Base-by-base conservation (phyloP, 1,140 invertebrate genomes). In the Drosophila watanabei region DNA sequence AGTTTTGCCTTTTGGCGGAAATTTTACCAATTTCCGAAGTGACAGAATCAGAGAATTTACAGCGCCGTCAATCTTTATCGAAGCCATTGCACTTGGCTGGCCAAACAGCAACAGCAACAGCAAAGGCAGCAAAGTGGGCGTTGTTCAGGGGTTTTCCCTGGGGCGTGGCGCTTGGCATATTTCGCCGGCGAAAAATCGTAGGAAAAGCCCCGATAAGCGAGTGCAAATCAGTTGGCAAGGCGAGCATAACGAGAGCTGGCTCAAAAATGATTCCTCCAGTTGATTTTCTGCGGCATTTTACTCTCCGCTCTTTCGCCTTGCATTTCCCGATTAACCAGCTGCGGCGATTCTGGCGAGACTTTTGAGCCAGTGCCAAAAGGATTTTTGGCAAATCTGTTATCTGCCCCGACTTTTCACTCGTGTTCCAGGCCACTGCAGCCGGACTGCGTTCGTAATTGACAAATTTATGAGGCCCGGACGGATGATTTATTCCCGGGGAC, bases 31-130 rank as follows among this genome's bases (percentile, higher is more conserved):
- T 92, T 92, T 92, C 84, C 79, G 78, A 86, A 77, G 87, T 92
- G 91, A 92, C 91, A 92, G 85, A 92, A 92, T 92, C 91, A 92
- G 87, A 86, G 83, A 92, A 92, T 92, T 92, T 92, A 91, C 75
- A 89, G 78, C 84, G 78, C 91, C 87, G 87, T 92, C 91, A 92
- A 92, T 92, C 82, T 89, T 81, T 91, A 91, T 92, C 91, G 82
- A 68, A 73, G 75, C 76, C 86, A 80, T 82, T 90, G 86, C 86
- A 89, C 75, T 90, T 90, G 85, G 77, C 62, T 88, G 85, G 68
- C 69, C 84, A 82, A 76, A 80, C 48, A 78, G 72, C 80, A 80
- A n/a, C n/a, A n/a, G n/a, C n/a, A n/a, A 80, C 71, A 52, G 49
- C 70, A 79, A 24, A 24, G 24, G 37, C 37, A 46, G 70, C 63